Conservation (phyloP, 2,888 invertebrate species). For the Linyphia triangularis region DNA sequence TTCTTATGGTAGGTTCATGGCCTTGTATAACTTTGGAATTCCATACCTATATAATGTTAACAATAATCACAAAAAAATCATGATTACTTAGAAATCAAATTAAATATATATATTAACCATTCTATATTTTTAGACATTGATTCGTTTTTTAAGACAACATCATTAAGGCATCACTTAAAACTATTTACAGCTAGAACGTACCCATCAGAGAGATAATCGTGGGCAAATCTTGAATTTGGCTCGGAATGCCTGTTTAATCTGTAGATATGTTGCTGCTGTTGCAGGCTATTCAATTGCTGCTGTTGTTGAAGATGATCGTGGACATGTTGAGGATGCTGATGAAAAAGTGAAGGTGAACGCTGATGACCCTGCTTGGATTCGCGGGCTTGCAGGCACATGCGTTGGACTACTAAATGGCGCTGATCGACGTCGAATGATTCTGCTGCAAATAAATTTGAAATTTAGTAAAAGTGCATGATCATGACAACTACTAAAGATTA, state of each 20-base stretch:
- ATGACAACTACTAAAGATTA: background rate
- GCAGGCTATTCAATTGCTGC: background rate
- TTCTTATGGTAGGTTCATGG: no score
- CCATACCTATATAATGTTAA: no score
- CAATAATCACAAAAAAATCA: no score
- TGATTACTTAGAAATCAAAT: no score
- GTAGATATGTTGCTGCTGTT: conserved; percentile 66
- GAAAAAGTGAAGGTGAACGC: conserved; percentile 61
- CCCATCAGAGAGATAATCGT: conserved; percentile 72
- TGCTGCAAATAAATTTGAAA: background rate
- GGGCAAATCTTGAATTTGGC: conserved; percentile 66
- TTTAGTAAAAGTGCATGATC: background rate
- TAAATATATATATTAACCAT: no score
- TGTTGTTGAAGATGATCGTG: conserved; percentile 50
- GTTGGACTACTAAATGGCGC: conserved; percentile 68
- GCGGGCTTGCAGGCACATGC: conserved; percentile 65
- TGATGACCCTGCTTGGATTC: conserved; percentile 60
- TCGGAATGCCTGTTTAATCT: conserved; percentile 71
- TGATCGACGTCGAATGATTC: conserved; percentile 71
- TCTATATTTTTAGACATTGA: no score
- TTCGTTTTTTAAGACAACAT: no score
- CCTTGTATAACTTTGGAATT: no score
- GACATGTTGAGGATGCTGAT: conserved; percentile 38
- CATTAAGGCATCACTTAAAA: no score
- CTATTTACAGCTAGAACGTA: conserved; percentile 28